A percentile compares a stretch with the other conserved stretches of the same genome.
Evolutionary conservation across 2,888 invertebrate genomes (phyloP).

Genomic region (Unio delphinus): DNA sequence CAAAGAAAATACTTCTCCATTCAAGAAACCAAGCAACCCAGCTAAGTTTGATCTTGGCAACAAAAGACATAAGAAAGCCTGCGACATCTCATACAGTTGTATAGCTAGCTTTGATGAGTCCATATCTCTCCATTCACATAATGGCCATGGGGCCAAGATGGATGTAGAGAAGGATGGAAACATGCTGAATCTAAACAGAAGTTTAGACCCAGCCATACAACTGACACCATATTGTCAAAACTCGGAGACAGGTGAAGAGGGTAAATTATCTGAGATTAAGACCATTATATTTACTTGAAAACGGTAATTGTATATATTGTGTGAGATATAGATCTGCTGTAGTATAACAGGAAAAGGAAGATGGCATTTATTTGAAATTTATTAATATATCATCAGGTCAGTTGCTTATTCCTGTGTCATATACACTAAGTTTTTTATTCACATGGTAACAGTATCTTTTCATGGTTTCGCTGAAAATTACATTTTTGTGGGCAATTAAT

Average conservation of each 20-base stretch:
- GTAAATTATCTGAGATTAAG: background rate
- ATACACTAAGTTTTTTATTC: no score
- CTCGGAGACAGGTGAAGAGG: slow-evolving; percentile 34
- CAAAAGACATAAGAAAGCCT: background rate
- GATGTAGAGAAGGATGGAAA: background rate
- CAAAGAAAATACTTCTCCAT: slow-evolving; percentile 25
- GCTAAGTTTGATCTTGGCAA: slow-evolving; percentile 1
- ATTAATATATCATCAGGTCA: no score
- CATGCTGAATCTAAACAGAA: slow-evolving; percentile 31
- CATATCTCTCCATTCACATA: background rate
- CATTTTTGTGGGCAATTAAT: no score
- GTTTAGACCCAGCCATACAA: slow-evolving; percentile 44
- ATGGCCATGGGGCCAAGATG: no score
- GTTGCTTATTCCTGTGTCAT: no score
- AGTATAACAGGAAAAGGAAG: no score
- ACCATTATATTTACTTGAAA: no score
- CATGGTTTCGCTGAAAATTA: no score
- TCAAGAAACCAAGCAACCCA: slow-evolving; percentile 19
- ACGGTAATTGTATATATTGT: no score
- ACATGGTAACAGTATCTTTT: no score
- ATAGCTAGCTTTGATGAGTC: background rate
- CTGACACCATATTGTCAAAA: slow-evolving; percentile 4
- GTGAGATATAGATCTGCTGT: no score
- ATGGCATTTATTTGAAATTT: no score
- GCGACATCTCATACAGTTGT: background rate